Conservation (phyloP, 2,797 vertebrate species). For the Loriculus beryllinus region DNA sequence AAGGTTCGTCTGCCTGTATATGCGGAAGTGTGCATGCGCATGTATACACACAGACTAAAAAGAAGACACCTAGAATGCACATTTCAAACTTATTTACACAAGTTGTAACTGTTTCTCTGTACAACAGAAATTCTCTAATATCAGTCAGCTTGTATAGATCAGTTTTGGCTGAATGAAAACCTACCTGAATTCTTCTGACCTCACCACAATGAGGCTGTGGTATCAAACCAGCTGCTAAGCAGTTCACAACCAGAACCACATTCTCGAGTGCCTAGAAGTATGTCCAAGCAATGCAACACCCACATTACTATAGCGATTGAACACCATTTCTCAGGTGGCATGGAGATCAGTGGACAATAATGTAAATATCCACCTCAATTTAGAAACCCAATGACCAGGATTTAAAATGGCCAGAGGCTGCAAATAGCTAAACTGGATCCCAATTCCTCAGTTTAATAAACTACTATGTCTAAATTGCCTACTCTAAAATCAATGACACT, state of each 20-base stretch:
- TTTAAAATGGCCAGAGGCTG: neutral
- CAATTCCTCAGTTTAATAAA: neutral
- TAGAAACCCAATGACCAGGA: neutral
- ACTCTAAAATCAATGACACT: slow-evolving; percentile 5
- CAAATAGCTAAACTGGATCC: neutral
- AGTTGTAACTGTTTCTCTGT: neutral
- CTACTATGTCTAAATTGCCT: neutral
- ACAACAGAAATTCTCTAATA: neutral
- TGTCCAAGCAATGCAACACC: neutral
- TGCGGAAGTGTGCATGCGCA: neutral
- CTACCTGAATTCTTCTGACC: neutral
- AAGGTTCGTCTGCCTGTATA: neutral
- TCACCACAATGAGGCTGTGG: neutral
- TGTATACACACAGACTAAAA: neutral
- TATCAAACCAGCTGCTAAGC: neutral
- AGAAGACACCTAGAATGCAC: neutral
- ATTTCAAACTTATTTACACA: neutral
- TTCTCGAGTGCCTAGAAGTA: neutral
- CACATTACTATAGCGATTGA: neutral
- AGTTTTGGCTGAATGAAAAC: neutral
- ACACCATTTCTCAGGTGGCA: neutral
- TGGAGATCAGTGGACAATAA: neutral
- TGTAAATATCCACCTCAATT: slow-evolving; percentile 21
- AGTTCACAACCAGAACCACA: neutral
- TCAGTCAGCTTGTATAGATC: neutral